A percentile compares a stretch with the other conserved stretches of the same genome.
Conservation (phyloP, 2,113 vertebrate species). For the Platysternon megacephalum region DNA sequence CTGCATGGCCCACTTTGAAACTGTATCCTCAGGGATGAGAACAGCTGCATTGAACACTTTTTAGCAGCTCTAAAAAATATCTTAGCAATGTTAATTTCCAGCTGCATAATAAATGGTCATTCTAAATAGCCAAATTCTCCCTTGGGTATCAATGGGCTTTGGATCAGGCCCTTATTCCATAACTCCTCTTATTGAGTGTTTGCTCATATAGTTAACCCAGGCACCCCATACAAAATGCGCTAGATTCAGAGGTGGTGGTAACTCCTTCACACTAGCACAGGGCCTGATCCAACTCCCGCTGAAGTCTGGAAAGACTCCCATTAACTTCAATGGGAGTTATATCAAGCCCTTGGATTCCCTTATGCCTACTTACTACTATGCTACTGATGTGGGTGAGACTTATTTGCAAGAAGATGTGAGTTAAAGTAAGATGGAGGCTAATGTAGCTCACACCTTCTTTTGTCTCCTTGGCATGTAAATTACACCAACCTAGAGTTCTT, state of each 20-base stretch:
- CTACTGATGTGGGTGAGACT: background rate
- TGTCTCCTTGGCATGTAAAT: background rate
- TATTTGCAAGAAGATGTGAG: background rate
- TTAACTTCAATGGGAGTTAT: background rate
- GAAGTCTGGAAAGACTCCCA: background rate
- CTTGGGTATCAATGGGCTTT: background rate
- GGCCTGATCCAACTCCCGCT: background rate
- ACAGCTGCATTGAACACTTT: background rate
- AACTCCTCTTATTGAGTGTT: background rate
- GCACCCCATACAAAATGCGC: background rate
- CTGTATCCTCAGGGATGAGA: constrained; percentile 34
- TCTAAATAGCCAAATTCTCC: background rate
- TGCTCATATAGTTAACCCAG: background rate
- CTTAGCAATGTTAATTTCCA: constrained; percentile 43
- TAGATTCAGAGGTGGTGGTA: background rate
- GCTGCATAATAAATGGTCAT: constrained; percentile 39
- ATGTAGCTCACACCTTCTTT: background rate
- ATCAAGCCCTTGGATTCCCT: background rate
- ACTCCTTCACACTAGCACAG: background rate
- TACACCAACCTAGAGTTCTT: background rate
- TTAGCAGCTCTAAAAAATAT: constrained; percentile 36
- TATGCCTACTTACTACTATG: background rate
- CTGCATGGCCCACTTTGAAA: background rate
- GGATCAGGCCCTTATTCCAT: background rate
- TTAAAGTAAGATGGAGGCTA: background rate